Evolutionary conservation across 2,113 vertebrate species (phyloP), one percentile per base, ranked within the genome.

Genomic region (Caretta caretta): DNA sequence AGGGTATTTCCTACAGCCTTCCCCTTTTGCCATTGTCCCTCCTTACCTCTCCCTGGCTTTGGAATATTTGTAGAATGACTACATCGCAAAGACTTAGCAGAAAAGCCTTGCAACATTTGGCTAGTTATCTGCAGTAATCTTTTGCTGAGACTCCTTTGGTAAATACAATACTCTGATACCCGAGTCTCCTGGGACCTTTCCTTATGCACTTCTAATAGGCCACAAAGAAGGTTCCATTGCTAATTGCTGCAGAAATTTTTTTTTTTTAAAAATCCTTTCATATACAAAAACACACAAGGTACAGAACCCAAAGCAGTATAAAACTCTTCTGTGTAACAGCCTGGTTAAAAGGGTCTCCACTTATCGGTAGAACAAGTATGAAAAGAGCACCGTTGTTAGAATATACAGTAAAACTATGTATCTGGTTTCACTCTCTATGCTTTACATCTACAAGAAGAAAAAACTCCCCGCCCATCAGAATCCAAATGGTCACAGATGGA

Each of bases 371-470:
- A 94, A 97, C 96, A 96, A 97, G 96, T 98, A 98, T 97, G 97
- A 98, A 98, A 97, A 98, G 96, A 98, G 97, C 97, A 98, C 97
- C 97, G 93, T 97, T 96, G 95, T 97, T 96, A 97, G 50, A 96
- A 94, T 93, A 91, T 91, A 96, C 94, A 97, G 94, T 97, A 93
- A 90, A 93, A 97, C 53, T n/a, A 94, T 88, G 94, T 57, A 96
- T 94, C 97, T 96, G 90, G 89, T 92, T 94, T 93, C 90, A 88
- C 51, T 35, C 82, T 92, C 95, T 94, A 91, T 93, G 80, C 83
- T 88, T 95, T 5, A 87, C 76, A 89, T 94, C 94, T 96, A 94
- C 90, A 93, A 75, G 89, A 3, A 84, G 90, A 96, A 86, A 92
- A 90, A 90, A 78, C 69, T 84, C 51, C 93, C 88, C 95, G 88